A percentile compares a stretch with the other conserved stretches of the same genome.
Evolutionary conservation across 2,797 vertebrate genomes (phyloP).

Genomic region (Spheniscus humboldti): DNA sequence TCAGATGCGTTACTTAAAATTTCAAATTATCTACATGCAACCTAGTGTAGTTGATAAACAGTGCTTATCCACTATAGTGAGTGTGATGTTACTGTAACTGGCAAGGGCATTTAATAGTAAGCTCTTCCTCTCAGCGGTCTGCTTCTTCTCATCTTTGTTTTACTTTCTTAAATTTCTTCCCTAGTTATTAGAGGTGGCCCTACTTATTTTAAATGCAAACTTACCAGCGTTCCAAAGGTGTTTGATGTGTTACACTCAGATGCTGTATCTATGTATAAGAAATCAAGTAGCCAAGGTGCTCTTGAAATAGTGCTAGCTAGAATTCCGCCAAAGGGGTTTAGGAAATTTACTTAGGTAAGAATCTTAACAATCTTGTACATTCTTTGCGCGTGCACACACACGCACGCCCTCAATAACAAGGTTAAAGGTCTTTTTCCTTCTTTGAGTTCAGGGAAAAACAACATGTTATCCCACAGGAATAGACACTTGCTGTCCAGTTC

Average conservation of each 20-base stretch:
- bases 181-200: background rate
- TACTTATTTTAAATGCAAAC: background rate
- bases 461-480: fast-evolving
- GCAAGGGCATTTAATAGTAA: background rate
- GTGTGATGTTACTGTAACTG: background rate
- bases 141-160: background rate
- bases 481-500: background rate
- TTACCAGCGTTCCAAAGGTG: background rate
- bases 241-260: background rate
- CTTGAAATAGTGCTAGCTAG: background rate
- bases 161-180: background rate
- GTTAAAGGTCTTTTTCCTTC: background rate
- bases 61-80: background rate
- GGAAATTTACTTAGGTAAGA: background rate
- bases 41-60: background rate
- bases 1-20: background rate
- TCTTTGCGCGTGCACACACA: fast-evolving
- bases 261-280: background rate
- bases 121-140: background rate
- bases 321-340: background rate
- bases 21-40: background rate
- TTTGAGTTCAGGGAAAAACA: background rate
- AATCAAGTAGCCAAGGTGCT: background rate
- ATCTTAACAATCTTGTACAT: background rate
- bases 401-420: background rate